Percentiles rank a stretch among this genome's conserved stretches.
Evolutionary conservation across 2,888 invertebrate genomes (phyloP).

Genomic region (Amphiduros pacificus): DNA sequence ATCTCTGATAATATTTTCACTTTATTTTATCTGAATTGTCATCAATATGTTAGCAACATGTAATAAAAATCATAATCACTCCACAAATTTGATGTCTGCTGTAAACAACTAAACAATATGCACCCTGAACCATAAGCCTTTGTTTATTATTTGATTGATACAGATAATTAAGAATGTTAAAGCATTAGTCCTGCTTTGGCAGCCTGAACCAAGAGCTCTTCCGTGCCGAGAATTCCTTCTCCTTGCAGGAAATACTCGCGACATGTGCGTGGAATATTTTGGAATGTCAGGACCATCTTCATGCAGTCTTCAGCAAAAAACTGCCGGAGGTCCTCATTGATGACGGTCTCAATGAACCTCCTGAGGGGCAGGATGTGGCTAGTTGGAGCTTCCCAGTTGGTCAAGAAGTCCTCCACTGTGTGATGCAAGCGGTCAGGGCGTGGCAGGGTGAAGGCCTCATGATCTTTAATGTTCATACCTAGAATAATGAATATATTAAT

Average conservation of each 20-base stretch:
- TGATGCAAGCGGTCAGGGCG: constrained; percentile 57
- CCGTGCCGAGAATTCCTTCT: neutral
- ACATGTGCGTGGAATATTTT: constrained; percentile 40
- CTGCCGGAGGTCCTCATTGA: constrained; percentile 47
- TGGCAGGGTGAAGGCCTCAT: too few species aligned
- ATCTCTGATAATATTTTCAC: too few species aligned
- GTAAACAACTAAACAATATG: too few species aligned
- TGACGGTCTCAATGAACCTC: constrained; percentile 43
- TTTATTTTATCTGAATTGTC: too few species aligned
- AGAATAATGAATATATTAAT: too few species aligned
- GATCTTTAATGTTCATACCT: too few species aligned
- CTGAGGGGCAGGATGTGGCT: constrained; percentile 59
- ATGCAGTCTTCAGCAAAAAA: constrained; percentile 54
- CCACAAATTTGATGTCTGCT: too few species aligned
- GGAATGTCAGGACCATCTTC: constrained; percentile 44
- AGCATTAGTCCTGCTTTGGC: neutral
- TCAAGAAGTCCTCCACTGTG: constrained; percentile 61
- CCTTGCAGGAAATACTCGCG: constrained; percentile 35
- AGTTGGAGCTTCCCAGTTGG: constrained; percentile 55
- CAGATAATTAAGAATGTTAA: neutral
- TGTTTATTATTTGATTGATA: neutral
- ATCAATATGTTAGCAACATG: too few species aligned
- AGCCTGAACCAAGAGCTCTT: neutral
- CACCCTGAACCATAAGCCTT: too few species aligned
- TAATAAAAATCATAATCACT: too few species aligned